phyloP scores from a whole-genome alignment of 2,797 vertebrate species.

The Gambelia wislizenii region DNA sequence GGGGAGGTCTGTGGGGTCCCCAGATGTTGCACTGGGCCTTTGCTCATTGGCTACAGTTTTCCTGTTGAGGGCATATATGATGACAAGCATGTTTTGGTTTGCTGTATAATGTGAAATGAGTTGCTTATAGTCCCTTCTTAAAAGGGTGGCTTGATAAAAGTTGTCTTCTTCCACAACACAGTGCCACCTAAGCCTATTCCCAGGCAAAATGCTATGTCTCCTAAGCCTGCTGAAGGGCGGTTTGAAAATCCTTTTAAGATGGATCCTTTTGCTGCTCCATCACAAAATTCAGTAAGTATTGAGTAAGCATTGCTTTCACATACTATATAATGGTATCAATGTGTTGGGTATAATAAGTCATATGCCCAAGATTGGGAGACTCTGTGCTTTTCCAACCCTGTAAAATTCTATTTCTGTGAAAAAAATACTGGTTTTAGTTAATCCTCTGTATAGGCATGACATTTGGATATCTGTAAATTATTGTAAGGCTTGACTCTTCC shows the following conservation, averaged over 20 bases:
- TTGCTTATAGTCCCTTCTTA: background rate
- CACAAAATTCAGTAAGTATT: constrained; percentile 82
- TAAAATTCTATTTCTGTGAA: background rate
- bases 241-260: constrained; percentile 87
- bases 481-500: background rate
- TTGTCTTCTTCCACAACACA: constrained; percentile 54
- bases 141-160: background rate
- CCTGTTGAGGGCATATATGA: background rate
- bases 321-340: background rate
- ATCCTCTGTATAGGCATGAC: background rate
- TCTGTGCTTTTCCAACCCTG: too few species aligned
- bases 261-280: constrained; percentile 77
- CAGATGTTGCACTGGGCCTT: too few species aligned
- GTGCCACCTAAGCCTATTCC: constrained; percentile 78
- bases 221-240: constrained; percentile 67
- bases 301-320: background rate
- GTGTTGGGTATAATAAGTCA: background rate
- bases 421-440: background rate
- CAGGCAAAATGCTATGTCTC: constrained; percentile 55
- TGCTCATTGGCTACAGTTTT: background rate
- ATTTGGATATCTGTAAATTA: background rate
- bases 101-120: background rate
- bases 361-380: background rate
- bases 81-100: background rate
- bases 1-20: too few species aligned